Base-by-base conservation (phyloP, 1,140 invertebrate species). In the Euura saliciscinereae region DNA sequence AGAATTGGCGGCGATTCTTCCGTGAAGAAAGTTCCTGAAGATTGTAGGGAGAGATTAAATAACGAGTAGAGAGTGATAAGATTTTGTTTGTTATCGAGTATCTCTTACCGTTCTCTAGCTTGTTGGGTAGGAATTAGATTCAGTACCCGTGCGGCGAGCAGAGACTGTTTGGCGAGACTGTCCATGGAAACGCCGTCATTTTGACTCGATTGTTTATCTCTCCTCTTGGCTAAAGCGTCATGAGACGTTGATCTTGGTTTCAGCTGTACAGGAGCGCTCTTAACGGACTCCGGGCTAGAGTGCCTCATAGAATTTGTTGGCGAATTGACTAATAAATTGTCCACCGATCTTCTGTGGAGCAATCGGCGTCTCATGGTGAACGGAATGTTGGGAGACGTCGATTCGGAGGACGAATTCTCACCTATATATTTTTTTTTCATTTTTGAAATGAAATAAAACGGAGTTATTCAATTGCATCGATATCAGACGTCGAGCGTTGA, bases 61-160 rank as follows among this genome's bases (percentile, higher is more conserved):
- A 59, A 59, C 51, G 51, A 11, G 51, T 3, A 59, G 6, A 59
- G 13, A 59, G 10, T 3, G 5, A 11, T 59, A 59, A 3, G 8
- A 59, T 11, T 59, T 4, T 11, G 13, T 59, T 59, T 28, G 59
- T 73, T 66, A 28, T 70, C 64, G 45, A 1, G 28, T 45, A 43
- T 70, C 8, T 69, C 71, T 71, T 85, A 93, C 92, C 92, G 91
- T 87, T 94, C 92, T 77, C 93, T 87, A 71, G 93, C 94, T 83
- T 94, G 93, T 66, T 92, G 90, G 2, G 93, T 93, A 13, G 94
- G 94, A 80, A 95, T 94, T 71, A 95, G 89, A 85, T 94, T 91
- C 68, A 95, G 82, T 70, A 94, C 93, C 86, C 94, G 93, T 74
- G 93, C 93, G 70, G 93, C 93, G 77, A 94, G 87, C 73, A 95